Evolutionary conservation across 2,113 vertebrate genomes (phyloP).

Genomic region (Noturus placidus): DNA sequence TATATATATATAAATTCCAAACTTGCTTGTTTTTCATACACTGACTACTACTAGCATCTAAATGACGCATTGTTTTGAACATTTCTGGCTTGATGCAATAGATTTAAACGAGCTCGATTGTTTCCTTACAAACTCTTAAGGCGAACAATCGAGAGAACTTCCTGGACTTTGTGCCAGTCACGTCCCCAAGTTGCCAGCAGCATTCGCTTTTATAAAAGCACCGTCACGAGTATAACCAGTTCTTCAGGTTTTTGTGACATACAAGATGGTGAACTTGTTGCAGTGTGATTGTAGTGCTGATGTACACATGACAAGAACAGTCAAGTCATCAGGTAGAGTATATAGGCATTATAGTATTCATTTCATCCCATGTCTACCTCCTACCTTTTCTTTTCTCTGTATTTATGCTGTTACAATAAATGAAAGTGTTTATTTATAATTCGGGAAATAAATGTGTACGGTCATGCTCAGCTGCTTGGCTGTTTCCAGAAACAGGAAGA

Average conservation of each 20-base stretch:
- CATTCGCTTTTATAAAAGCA: constrained; percentile 13
- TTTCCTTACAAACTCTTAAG: background rate
- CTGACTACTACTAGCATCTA: background rate
- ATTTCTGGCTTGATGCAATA: background rate
- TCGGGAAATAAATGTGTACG: background rate
- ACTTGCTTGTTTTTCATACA: background rate
- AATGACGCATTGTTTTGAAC: background rate
- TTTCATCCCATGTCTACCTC: background rate
- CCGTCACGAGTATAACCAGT: constrained; percentile 47
- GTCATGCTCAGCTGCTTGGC: background rate
- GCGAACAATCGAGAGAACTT: constrained; percentile 8
- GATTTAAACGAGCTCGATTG: background rate
- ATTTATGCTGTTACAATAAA: background rate
- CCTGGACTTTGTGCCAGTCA: background rate
- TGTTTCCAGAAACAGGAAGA: background rate
- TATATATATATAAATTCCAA: no score
- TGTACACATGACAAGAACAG: background rate
- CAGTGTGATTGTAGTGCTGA: background rate
- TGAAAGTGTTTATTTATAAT: background rate
- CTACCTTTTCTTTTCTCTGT: background rate
- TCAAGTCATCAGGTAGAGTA: background rate
- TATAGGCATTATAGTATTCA: no score
- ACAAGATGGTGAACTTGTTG: background rate
- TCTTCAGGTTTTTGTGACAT: constrained; percentile 15
- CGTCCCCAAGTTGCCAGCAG: constrained; percentile 2